Evolutionary conservation across 1,140 invertebrate species (phyloP).

Genomic region (Penaeus indicus): DNA sequence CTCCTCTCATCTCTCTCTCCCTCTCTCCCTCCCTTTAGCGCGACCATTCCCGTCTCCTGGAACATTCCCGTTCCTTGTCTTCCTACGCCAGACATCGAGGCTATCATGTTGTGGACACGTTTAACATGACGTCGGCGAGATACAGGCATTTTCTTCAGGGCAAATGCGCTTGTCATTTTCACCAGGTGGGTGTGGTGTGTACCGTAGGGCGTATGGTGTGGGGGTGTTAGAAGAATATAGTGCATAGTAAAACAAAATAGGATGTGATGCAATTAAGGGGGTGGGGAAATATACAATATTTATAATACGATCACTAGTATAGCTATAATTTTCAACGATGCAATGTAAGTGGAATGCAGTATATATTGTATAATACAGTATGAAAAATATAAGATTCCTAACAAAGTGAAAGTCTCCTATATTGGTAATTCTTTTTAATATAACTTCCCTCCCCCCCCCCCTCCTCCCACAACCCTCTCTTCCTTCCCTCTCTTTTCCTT

Average conservation of each 20-base stretch:
- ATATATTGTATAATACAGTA: too few relatives aligned
- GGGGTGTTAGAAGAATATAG: not conserved
- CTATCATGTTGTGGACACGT: slow-evolving; percentile 46
- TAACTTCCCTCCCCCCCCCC: too few relatives aligned
- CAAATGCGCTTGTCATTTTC: slow-evolving; percentile 54
- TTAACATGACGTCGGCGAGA: slow-evolving; percentile 51
- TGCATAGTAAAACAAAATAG: not conserved
- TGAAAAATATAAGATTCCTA: too few relatives aligned
- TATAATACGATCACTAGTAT: too few relatives aligned
- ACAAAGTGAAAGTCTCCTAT: too few relatives aligned
- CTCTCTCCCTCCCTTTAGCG: not conserved
- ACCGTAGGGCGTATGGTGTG: not conserved
- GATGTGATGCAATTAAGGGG: too few relatives aligned
- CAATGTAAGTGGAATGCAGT: too few relatives aligned
- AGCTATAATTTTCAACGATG: too few relatives aligned
- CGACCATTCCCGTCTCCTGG: slow-evolving; percentile 42
- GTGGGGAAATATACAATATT: too few relatives aligned
- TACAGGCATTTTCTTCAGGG: slow-evolving; percentile 52
- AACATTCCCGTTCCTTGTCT: slow-evolving; percentile 34
- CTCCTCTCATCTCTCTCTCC: not conserved
- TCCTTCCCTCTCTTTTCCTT: too few relatives aligned
- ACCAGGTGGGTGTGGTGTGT: slow-evolving; percentile 34
- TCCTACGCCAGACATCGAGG: slow-evolving; percentile 35
- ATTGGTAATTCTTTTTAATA: too few relatives aligned
- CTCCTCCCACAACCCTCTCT: too few relatives aligned